Conservation (phyloP, 2,797 vertebrate genomes). For the Sebastes matsubarae region DNA sequence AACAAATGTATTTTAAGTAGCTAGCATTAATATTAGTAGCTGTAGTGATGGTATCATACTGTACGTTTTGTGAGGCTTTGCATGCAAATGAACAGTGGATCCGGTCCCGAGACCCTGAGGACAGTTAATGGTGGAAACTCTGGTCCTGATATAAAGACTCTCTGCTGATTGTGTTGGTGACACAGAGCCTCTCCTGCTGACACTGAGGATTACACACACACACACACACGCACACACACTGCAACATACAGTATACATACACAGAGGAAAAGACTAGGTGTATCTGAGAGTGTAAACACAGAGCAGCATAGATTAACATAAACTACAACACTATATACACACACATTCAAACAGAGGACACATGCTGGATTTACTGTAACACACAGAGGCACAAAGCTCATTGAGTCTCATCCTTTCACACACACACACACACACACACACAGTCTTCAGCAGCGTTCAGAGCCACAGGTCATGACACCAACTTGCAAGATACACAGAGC, state of each 20-base stretch:
- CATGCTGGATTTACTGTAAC: constrained; percentile 37
- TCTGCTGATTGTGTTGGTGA: constrained; percentile 68
- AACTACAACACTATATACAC: constrained; percentile 17
- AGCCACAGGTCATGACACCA: constrained; percentile 56
- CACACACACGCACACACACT: background rate
- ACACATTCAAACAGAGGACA: constrained; percentile 31
- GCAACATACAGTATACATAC: constrained; percentile 14
- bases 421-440: constrained; percentile 4
- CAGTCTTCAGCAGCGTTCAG: background rate
- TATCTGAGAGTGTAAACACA: constrained; percentile 31
- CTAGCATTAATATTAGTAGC: background rate
- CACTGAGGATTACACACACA: constrained; percentile 32
- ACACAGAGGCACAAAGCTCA: constrained; percentile 1
- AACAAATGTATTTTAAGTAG: background rate
- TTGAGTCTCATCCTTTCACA: background rate
- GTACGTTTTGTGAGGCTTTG: constrained; percentile 6
- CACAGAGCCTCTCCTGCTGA: constrained; percentile 57
- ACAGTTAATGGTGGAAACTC: constrained; percentile 76
- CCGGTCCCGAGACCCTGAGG: constrained; percentile 52
- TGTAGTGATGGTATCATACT: background rate
- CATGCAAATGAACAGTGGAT: constrained; percentile 35
- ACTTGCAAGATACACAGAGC: constrained; percentile 30
- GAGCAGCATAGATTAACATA: constrained; percentile 32
- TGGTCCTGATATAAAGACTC: constrained; percentile 65
- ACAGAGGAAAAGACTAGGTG: constrained; percentile 21